A percentile compares a stretch with the other conserved stretches of the same genome.
phyloP scores from a whole-genome alignment of 2,797 vertebrate species.

The Galaxias olidus region DNA sequence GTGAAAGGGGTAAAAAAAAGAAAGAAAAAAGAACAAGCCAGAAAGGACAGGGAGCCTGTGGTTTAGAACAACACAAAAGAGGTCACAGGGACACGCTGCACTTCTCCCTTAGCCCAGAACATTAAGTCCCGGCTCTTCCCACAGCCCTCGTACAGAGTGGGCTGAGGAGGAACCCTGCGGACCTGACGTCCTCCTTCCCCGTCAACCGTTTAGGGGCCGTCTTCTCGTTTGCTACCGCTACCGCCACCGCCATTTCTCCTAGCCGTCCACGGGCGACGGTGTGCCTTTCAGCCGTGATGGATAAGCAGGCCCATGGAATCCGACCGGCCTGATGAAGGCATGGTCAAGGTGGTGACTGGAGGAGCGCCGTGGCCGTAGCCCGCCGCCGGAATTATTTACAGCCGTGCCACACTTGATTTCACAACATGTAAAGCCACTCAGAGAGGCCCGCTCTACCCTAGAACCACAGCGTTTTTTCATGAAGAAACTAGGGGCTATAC shows the following conservation, averaged over 20 bases:
- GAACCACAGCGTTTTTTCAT: neutral
- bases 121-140: too few relatives aligned
- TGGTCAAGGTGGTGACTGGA: constrained; percentile 31
- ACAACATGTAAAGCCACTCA: constrained; percentile 61
- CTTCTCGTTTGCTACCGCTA: too few relatives aligned
- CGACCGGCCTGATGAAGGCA: constrained; percentile 57
- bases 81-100: too few relatives aligned
- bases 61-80: too few relatives aligned
- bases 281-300: constrained; percentile 56
- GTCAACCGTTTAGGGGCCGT: neutral
- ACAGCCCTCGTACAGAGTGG: too few relatives aligned
- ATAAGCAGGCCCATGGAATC: constrained; percentile 63
- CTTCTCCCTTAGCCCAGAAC: too few relatives aligned
- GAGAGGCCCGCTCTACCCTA: neutral
- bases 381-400: constrained; percentile 73
- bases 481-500: neutral
- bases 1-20: too few relatives aligned
- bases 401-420: constrained; percentile 69
- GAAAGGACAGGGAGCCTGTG: too few relatives aligned
- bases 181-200: too few relatives aligned
- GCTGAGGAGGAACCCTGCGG: too few relatives aligned
- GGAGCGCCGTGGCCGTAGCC: constrained; percentile 34
- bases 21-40: too few relatives aligned
- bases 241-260: neutral
- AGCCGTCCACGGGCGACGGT: neutral